These are phyloP conservation scores for Drosophila ananassae DNA, from an alignment of 1,140 invertebrate genomes.

Conservation along the genomic window DNA sequence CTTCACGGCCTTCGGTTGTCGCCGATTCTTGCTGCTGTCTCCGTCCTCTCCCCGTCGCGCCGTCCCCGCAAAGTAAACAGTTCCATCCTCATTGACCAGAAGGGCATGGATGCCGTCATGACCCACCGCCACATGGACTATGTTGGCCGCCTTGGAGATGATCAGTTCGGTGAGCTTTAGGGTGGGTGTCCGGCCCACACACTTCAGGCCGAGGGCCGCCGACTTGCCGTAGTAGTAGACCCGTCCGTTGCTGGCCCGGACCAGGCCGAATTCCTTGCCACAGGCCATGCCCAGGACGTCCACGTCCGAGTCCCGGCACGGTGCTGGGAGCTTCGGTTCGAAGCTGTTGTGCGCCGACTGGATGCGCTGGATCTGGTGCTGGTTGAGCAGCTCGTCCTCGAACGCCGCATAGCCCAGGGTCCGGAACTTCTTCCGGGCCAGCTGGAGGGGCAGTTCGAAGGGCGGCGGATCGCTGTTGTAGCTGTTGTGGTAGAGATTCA, in stretches of 20 bases:
- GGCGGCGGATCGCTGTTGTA: conserved; percentile 83
- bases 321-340: conserved; percentile 78
- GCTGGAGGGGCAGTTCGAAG: conserved; percentile 90
- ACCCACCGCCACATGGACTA: conserved; percentile 92
- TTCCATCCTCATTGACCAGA: conserved; percentile 94
- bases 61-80: conserved; percentile 94
- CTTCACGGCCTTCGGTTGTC: conserved; percentile 95
- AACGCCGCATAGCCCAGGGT: conserved; percentile 89
- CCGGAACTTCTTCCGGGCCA: conserved; percentile 92
- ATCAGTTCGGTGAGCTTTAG: conserved; percentile 91
- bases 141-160: conserved; percentile 90
- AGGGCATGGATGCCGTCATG: conserved; percentile 97
- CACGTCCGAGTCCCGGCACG: conserved; percentile 71
- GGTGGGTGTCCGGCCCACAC: conserved; percentile 84
- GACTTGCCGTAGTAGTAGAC: conserved; percentile 92
- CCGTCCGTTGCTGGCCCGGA: conserved; percentile 90
- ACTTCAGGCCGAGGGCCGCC: conserved; percentile 85
- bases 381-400: conserved; percentile 87
- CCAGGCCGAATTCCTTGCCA: conserved; percentile 93
- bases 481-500: conserved; percentile 73
- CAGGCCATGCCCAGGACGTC: conserved; percentile 84
- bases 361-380: conserved; percentile 83
- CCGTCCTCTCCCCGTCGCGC: conserved; percentile 97
- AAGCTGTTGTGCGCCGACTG: conserved; percentile 82
- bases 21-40: conserved; percentile 92